phyloP scores from a whole-genome alignment of 2,113 vertebrate species.

The Pardalotus punctatus region DNA sequence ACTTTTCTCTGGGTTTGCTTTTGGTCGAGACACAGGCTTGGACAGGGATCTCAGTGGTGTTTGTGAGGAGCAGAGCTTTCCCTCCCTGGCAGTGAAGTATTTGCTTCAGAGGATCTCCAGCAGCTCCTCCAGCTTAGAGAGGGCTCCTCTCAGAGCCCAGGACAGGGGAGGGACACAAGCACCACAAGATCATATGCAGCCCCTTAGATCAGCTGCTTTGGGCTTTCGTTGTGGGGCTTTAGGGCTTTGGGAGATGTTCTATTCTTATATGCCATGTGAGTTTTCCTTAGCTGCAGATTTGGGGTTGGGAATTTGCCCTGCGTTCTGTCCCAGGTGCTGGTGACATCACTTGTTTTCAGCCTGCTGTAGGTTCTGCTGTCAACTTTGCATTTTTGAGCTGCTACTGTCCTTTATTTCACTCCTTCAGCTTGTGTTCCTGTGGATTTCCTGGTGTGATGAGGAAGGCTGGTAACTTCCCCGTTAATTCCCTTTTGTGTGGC shows the following conservation, averaged over 20 bases:
- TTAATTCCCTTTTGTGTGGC: background rate
- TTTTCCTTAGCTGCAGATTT: background rate
- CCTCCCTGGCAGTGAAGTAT: background rate
- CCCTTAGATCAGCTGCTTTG: background rate
- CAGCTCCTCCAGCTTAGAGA: background rate
- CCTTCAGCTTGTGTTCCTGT: background rate
- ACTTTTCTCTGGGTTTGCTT: background rate
- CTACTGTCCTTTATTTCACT: background rate
- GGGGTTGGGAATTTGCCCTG: background rate
- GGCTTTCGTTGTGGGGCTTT: background rate
- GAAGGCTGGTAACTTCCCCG: background rate
- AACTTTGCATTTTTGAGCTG: background rate
- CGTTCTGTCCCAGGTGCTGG: fast-evolving
- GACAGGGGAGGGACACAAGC: fast-evolving
- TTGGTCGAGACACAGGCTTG: fast-evolving
- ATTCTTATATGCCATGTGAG: fast-evolving
- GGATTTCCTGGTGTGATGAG: background rate
- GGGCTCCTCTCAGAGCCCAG: background rate
- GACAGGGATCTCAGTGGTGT: background rate
- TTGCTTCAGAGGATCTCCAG: background rate
- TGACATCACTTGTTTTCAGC: background rate
- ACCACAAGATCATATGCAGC: fast-evolving
- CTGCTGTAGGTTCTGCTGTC: background rate
- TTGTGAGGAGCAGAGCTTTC: background rate
- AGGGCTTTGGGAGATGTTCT: background rate